phyloP scores from a whole-genome alignment of 2,888 invertebrate genomes.

The Mystacides longicornis region DNA sequence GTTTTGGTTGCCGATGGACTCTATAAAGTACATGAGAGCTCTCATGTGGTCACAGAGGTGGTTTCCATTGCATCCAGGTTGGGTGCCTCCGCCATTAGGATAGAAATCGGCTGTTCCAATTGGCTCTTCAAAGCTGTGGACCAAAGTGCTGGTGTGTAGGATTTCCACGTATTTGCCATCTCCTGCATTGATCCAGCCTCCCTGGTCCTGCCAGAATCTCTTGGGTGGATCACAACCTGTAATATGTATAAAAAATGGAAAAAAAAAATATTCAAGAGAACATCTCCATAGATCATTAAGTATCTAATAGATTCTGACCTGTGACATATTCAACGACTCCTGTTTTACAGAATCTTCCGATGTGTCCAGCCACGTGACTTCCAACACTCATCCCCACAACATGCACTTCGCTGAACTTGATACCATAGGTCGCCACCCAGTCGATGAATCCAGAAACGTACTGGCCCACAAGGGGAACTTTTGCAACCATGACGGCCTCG shows the following conservation, averaged over 20 bases:
- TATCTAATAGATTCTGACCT: conserved; percentile 31
- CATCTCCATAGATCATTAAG: too few relatives aligned
- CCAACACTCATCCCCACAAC: conserved; percentile 47
- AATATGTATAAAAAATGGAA: too few relatives aligned
- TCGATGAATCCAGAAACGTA: conserved; percentile 39
- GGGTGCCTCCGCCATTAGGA: conserved; percentile 29
- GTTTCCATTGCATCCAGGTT: conserved; percentile 25
- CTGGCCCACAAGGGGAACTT: conserved; percentile 35
- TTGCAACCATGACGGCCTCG: conserved; percentile 35
- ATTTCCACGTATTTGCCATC: conserved; percentile 32
- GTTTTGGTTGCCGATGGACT: conserved; percentile 24
- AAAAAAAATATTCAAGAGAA: too few relatives aligned
- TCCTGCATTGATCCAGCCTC: conserved; percentile 25
- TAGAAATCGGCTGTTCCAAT: conserved; percentile 32
- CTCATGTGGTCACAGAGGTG: conserved; percentile 27
- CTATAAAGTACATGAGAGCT: conserved; percentile 23
- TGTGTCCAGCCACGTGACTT: conserved; percentile 43
- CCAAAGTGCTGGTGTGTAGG: conserved; percentile 30
- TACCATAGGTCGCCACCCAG: conserved; percentile 35
- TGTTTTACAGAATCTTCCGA: conserved; percentile 31
- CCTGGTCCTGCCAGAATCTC: conserved; percentile 27
- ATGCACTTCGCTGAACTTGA: conserved; percentile 32
- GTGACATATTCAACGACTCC: conserved; percentile 35
- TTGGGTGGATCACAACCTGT: conserved; percentile 29
- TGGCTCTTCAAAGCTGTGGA: conserved; percentile 27